Evolutionary conservation across 2,113 vertebrate species (phyloP).

Genomic region (Daphoenositta chrysoptera): DNA sequence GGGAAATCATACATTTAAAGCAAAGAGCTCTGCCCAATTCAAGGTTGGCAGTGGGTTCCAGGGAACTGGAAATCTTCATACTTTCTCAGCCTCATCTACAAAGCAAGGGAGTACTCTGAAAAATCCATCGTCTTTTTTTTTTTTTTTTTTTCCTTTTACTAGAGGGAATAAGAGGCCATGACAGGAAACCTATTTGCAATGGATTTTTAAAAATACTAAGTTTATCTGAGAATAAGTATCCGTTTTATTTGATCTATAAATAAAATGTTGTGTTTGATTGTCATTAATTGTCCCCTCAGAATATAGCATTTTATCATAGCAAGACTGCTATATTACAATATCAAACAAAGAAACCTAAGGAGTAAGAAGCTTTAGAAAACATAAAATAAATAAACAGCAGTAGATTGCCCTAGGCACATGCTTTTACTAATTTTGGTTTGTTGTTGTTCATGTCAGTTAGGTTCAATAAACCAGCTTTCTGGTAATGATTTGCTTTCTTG

Average conservation of each 20-base stretch:
- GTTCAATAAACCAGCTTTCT: conserved; percentile 19
- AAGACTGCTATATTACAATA: background rate
- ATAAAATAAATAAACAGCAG: conserved; percentile 12
- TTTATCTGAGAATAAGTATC: background rate
- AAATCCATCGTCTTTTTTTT: background rate
- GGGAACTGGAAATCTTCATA: background rate
- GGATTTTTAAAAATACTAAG: background rate
- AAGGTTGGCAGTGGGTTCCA: background rate
- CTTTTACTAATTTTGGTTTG: conserved; percentile 46
- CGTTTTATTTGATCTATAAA: background rate
- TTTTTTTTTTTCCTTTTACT: background rate
- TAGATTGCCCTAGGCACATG: conserved; percentile 21
- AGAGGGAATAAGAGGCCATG: background rate
- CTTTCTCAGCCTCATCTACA: background rate
- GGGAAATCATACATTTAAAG: background rate
- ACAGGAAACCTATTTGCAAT: background rate
- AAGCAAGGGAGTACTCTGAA: background rate
- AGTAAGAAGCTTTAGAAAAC: background rate
- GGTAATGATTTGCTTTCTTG: conserved; percentile 14
- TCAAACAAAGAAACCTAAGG: background rate
- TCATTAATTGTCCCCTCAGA: background rate
- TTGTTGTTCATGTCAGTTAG: conserved; percentile 34
- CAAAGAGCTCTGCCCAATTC: background rate
- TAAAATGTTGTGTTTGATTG: background rate
- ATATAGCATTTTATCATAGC: background rate